These are phyloP conservation scores for Dallia pectoralis DNA, from an alignment of 2,797 vertebrate species.

Conservation along the genomic window DNA sequence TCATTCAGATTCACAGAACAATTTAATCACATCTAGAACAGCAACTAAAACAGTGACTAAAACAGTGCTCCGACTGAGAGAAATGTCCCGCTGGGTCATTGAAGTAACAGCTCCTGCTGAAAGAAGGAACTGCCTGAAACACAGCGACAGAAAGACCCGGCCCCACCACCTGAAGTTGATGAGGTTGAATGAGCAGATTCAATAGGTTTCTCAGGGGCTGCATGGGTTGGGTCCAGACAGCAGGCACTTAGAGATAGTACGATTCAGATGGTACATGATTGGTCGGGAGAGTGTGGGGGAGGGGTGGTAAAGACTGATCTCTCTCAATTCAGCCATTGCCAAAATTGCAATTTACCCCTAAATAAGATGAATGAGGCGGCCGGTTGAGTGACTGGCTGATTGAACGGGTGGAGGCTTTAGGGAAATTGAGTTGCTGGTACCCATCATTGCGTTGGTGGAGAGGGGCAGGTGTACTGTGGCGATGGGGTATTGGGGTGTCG, in stretches of 20 bases:
- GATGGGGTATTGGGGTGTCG: conserved; percentile 31
- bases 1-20: conserved; percentile 51
- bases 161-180: conserved; percentile 12
- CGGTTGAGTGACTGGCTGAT: conserved; percentile 71
- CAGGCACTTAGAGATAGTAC: conserved; percentile 27
- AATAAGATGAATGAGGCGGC: conserved; percentile 77
- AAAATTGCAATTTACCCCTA: conserved; percentile 70
- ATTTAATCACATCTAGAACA: conserved; percentile 52
- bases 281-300: conserved; percentile 23
- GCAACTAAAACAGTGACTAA: conserved; percentile 53
- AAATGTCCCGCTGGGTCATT: conserved; percentile 11
- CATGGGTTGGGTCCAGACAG: conserved; percentile 43
- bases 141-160: neutral
- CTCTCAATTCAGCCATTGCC: conserved; percentile 73
- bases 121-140: neutral
- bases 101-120: neutral
- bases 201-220: conserved; percentile 50
- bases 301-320: conserved; percentile 61
- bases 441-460: conserved; percentile 49
- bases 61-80: conserved; percentile 17
- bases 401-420: conserved; percentile 58
- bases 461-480: conserved; percentile 33
- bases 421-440: conserved; percentile 71
- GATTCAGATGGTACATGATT: conserved; percentile 53
- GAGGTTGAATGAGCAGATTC: conserved; percentile 39